These are phyloP conservation scores for Pycnonotus jocosus DNA, from an alignment of 2,113 vertebrate genomes.

Conservation along the genomic window DNA sequence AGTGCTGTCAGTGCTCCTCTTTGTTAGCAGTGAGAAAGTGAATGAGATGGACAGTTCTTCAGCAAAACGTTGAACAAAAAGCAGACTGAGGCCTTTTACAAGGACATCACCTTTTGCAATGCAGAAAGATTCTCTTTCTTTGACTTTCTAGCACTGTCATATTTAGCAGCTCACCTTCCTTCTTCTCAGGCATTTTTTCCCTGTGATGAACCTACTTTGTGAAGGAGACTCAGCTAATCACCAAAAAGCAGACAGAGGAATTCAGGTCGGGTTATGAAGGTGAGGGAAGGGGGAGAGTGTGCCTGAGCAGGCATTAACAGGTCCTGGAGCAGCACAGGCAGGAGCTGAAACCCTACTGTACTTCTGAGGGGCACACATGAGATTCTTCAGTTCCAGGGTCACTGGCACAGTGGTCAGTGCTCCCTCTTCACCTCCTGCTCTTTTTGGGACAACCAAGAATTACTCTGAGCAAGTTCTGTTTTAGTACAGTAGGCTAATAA, in stretches of 20 bases:
- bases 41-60: neutral
- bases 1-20: constrained; percentile 35
- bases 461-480: neutral
- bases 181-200: neutral
- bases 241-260: neutral
- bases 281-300: neutral
- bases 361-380: neutral
- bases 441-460: neutral
- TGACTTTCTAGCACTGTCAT: neutral
- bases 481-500: neutral
- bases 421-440: neutral
- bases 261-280: neutral
- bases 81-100: constrained; percentile 46
- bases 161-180: neutral
- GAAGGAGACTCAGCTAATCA: neutral
- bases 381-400: neutral
- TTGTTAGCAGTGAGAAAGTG: constrained; percentile 1
- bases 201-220: neutral
- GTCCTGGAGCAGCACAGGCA: neutral
- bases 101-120: constrained; percentile 22
- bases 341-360: neutral
- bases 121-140: constrained; percentile 20
- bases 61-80: constrained; percentile 42
- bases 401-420: neutral
- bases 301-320: neutral